Evolutionary conservation across 30 jellyfish, hydroid and myxozoan genomes (phyloP).

Genomic region (Turritopsis dohrnii): DNA sequence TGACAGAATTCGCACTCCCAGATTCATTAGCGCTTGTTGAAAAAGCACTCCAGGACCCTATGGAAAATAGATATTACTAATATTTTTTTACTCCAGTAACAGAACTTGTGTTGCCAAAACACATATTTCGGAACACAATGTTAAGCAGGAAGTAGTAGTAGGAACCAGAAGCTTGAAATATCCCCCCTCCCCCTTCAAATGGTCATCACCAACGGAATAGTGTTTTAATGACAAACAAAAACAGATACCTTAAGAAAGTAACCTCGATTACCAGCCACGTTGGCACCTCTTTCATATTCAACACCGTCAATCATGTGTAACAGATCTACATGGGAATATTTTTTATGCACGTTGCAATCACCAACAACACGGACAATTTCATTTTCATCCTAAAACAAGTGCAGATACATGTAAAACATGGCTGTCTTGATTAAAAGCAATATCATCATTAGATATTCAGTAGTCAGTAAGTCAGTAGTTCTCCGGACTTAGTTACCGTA

Average conservation of each 20-base stretch:
- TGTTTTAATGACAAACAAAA: too few species aligned
- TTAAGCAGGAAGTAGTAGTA: too few species aligned
- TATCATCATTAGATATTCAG: too few species aligned
- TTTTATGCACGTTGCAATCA: slow-evolving; percentile 61
- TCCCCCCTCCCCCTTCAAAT: too few species aligned
- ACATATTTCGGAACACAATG: neutral
- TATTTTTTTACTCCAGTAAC: neutral
- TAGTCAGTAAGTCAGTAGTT: too few species aligned
- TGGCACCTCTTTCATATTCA: slow-evolving; percentile 91
- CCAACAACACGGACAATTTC: slow-evolving; percentile 66
- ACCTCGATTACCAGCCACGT: slow-evolving; percentile 91
- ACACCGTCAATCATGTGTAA: slow-evolving; percentile 95
- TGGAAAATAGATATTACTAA: neutral
- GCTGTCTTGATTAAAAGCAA: too few species aligned
- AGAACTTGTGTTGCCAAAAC: neutral
- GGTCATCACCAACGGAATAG: too few species aligned
- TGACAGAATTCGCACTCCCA: slow-evolving; percentile 53
- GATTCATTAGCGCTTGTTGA: slow-evolving; percentile 78
- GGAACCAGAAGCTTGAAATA: too few species aligned
- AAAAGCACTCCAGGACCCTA: slow-evolving; percentile 93
- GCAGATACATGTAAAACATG: neutral
- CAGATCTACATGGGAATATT: slow-evolving; percentile 89
- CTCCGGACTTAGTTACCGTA: too few species aligned
- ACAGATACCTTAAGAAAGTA: slow-evolving; percentile 78
- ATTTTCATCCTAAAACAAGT: slow-evolving; percentile 70